These are phyloP conservation scores for Acrossocheilus wenchowensis DNA, from an alignment of 2,797 vertebrate species.

Conservation along the genomic window DNA sequence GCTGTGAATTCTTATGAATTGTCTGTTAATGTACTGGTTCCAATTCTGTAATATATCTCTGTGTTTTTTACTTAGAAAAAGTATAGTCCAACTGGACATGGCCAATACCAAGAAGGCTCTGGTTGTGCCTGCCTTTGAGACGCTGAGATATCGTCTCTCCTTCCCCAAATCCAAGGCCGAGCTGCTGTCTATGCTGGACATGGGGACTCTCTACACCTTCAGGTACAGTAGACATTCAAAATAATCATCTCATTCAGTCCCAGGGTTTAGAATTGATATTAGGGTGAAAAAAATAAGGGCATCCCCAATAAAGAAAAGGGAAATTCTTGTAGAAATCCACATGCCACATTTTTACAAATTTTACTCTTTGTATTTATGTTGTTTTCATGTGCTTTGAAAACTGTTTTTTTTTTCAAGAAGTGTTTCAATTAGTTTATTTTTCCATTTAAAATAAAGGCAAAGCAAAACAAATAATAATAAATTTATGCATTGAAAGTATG, in stretches of 20 bases:
- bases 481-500: neutral
- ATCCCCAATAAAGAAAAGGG: neutral
- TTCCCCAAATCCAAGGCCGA: constrained; percentile 97
- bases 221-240: constrained; percentile 76
- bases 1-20: constrained; percentile 8
- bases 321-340: neutral
- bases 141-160: constrained; percentile 88
- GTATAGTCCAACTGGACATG: constrained; percentile 88
- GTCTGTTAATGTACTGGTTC: neutral
- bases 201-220: constrained; percentile 93
- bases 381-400: neutral
- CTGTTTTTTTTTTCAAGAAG: neutral
- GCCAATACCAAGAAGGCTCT: constrained; percentile 85
- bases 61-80: constrained; percentile 74
- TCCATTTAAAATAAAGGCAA: neutral
- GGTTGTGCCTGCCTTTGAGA: constrained; percentile 96
- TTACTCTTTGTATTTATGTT: neutral
- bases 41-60: neutral
- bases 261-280: neutral
- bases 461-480: neutral
- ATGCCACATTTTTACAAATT: neutral
- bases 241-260: neutral
- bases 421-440: neutral
- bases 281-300: neutral
- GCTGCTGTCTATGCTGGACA: constrained; percentile 93